Percentiles rank a stretch among this genome's conserved stretches.
These are phyloP conservation scores for Xiphophorus birchmanni DNA, from an alignment of 2,797 vertebrate species.

Conservation along the genomic window DNA sequence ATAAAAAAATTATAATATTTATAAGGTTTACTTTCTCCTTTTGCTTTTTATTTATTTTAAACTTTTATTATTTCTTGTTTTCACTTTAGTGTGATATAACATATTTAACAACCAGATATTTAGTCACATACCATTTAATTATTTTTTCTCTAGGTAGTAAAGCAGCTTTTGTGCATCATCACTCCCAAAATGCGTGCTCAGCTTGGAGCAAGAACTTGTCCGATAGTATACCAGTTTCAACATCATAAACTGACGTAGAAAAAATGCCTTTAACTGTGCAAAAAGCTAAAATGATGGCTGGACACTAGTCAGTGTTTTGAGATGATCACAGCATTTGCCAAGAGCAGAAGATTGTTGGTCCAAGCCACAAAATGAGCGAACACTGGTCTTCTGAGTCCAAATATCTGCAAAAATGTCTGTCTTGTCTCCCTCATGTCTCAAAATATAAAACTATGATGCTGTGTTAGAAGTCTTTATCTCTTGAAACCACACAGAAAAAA, in stretches of 20 bases:
- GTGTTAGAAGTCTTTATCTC: constrained; percentile 8
- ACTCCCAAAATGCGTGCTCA: neutral
- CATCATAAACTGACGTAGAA: neutral
- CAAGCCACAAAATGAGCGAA: neutral
- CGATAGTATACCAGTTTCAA: neutral
- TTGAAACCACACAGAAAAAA: constrained; percentile 8
- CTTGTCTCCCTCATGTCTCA: neutral
- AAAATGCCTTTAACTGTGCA: neutral
- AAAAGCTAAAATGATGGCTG: constrained; percentile 3
- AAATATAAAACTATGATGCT: constrained; percentile 8
- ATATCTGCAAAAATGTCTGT: neutral
- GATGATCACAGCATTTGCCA: constrained; percentile 4
- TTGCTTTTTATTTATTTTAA: too few species aligned
- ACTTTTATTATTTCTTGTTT: too few species aligned
- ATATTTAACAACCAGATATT: too few species aligned
- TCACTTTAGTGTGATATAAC: too few species aligned
- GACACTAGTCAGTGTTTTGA: constrained; percentile 3
- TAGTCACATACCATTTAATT: neutral
- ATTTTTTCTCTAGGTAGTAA: neutral
- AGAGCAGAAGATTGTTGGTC: constrained; percentile 1
- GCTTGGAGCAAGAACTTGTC: neutral
- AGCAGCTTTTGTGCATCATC: neutral
- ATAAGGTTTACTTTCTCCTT: too few species aligned
- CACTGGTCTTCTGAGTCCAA: neutral
- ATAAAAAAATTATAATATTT: too few species aligned